These are phyloP conservation scores for Amphilophus citrinellus DNA, from an alignment of 2,113 vertebrate species.

Conservation along the genomic window DNA sequence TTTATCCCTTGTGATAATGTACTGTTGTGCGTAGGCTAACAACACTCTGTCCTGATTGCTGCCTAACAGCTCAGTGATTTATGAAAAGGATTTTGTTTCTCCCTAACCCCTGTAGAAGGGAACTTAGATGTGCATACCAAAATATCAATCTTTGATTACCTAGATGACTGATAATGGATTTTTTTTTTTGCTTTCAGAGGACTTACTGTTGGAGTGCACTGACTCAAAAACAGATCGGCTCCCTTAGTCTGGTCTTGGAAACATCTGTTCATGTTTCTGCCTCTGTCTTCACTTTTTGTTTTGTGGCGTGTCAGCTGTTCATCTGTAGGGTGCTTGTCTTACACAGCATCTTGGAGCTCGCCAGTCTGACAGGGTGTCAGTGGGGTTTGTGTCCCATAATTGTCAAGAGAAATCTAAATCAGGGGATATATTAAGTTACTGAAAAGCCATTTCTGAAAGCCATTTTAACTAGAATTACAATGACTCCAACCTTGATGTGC, in stretches of 20 bases:
- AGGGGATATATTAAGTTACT: conserved; percentile 16
- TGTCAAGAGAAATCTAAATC: conserved; percentile 40
- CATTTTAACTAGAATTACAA: neutral
- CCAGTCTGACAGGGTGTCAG: conserved; percentile 45
- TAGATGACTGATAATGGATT: conserved; percentile 16
- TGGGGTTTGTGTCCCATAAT: conserved; percentile 26
- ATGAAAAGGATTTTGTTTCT: conserved; percentile 23
- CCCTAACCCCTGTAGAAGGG: neutral
- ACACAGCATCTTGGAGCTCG: conserved; percentile 41
- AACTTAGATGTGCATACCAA: conserved; percentile 6
- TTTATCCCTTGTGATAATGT: conserved; percentile 43
- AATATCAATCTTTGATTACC: conserved; percentile 43
- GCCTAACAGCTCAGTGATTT: conserved; percentile 46
- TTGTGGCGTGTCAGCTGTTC: conserved; percentile 64
- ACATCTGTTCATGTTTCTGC: conserved; percentile 55
- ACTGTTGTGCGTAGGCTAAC: conserved; percentile 23
- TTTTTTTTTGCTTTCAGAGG: conserved; percentile 11
- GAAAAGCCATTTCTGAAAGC: conserved; percentile 1
- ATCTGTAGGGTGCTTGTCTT: conserved; percentile 43
- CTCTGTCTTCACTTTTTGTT: conserved; percentile 49
- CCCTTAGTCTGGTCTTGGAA: conserved; percentile 37
- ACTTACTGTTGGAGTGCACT: neutral
- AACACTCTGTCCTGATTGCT: conserved; percentile 25
- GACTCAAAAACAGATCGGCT: conserved; percentile 44
- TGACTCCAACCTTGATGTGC: neutral